phyloP scores from a whole-genome alignment of 1,140 invertebrate species.

The Odontomachus brunneus region DNA sequence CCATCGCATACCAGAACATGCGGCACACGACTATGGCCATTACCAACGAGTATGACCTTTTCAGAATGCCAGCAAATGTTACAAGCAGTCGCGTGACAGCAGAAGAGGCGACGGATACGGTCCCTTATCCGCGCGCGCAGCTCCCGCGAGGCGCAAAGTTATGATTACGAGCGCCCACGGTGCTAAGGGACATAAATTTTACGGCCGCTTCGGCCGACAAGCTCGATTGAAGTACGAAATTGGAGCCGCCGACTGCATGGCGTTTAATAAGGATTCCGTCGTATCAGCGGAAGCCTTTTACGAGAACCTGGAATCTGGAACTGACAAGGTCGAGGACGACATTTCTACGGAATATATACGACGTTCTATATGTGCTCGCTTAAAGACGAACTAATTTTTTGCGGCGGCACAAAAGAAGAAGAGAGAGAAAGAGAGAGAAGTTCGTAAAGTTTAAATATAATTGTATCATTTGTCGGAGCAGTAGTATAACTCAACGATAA shows the following conservation, averaged over 20 bases:
- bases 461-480: not conserved
- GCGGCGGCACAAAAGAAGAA: not conserved
- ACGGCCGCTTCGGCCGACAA: slow-evolving; percentile 5
- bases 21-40: slow-evolving; percentile 11
- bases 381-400: slow-evolving; percentile 21
- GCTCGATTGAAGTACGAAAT: slow-evolving; percentile 49
- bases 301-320: slow-evolving; percentile 1
- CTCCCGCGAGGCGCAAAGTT: slow-evolving; percentile 34
- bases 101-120: slow-evolving; percentile 33
- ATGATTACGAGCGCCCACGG: slow-evolving; percentile 39
- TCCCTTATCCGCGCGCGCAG: slow-evolving; percentile 27
- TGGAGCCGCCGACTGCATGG: slow-evolving; percentile 9
- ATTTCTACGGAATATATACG: not conserved
- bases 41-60: slow-evolving; percentile 44
- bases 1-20: slow-evolving; percentile 12
- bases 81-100: slow-evolving; percentile 45
- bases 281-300: slow-evolving; percentile 9
- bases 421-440: not conserved
- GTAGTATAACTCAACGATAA: not conserved
- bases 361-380: not conserved
- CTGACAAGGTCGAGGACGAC: slow-evolving; percentile 46
- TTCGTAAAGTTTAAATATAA: slow-evolving; percentile 22
- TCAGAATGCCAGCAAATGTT: slow-evolving; percentile 47
- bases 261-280: slow-evolving; percentile 41
- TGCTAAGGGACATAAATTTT: slow-evolving; percentile 45